Conservation (phyloP, 2,113 vertebrate genomes). For the Neoarius graeffei region DNA sequence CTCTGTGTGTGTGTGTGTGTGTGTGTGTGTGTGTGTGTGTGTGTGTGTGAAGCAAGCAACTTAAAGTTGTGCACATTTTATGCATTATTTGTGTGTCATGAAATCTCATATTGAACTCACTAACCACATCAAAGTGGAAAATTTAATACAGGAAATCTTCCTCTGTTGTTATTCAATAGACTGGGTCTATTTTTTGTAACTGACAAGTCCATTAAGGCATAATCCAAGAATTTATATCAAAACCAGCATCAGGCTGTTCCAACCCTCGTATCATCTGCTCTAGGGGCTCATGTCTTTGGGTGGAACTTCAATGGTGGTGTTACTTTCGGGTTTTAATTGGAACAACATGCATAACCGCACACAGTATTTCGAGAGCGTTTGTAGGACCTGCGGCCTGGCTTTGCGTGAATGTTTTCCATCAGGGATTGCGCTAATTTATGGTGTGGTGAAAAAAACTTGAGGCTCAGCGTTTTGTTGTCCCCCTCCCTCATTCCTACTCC, state of each 20-base stretch:
- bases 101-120: constrained; percentile 8
- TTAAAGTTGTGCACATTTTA: not conserved
- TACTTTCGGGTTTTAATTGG: constrained; percentile 44
- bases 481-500: constrained; percentile 11
- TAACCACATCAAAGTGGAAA: constrained; percentile 27
- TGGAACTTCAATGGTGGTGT: constrained; percentile 50
- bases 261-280: constrained; percentile 40
- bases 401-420: constrained; percentile 52
- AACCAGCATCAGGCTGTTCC: constrained; percentile 36
- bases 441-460: constrained; percentile 53
- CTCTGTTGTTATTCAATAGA: constrained; percentile 31
- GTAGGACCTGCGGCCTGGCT: constrained; percentile 36
- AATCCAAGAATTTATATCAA: constrained; percentile 48
- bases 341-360: constrained; percentile 40
- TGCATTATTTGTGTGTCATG: constrained; percentile 4
- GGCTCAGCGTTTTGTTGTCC: constrained; percentile 42
- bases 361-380: constrained; percentile 39
- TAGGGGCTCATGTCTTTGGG: constrained; percentile 39
- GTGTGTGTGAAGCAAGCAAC: not conserved
- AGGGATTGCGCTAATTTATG: constrained; percentile 47
- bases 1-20: not conserved
- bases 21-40: not conserved
- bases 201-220: constrained; percentile 37
- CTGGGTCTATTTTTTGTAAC: constrained; percentile 22
- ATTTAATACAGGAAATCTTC: constrained; percentile 31